Evolutionary conservation across 2,113 vertebrate genomes (phyloP).

Genomic region (Scartelaos histophorus): DNA sequence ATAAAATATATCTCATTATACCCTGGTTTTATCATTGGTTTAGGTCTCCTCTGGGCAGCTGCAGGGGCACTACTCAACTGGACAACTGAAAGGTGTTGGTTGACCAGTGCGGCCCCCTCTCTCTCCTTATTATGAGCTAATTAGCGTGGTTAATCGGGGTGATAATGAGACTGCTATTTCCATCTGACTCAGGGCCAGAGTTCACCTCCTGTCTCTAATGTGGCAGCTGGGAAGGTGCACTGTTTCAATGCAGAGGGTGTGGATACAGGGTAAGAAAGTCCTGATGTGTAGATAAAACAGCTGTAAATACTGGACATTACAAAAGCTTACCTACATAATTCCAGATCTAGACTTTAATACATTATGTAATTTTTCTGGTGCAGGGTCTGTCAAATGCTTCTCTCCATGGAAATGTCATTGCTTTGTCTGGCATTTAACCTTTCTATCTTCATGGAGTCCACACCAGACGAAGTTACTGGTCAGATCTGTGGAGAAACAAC

Average conservation of each 20-base stretch:
- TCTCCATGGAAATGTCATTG: too few relatives aligned
- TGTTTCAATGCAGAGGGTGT: not conserved
- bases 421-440: too few relatives aligned
- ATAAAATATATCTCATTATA: not conserved
- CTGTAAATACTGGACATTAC: not conserved
- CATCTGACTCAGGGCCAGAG: constrained; percentile 64
- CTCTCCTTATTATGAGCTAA: constrained; percentile 66
- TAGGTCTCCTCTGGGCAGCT: constrained; percentile 14
- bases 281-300: not conserved
- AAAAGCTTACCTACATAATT: too few relatives aligned
- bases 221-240: not conserved
- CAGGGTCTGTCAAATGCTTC: too few relatives aligned
- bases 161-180: constrained; percentile 73
- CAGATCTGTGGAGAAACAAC: too few relatives aligned
- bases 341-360: too few relatives aligned
- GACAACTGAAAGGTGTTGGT: constrained; percentile 41
- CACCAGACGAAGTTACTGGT: too few relatives aligned
- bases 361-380: too few relatives aligned
- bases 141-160: constrained; percentile 75
- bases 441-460: too few relatives aligned
- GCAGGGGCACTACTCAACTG: constrained; percentile 34
- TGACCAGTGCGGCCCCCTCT: constrained; percentile 15
- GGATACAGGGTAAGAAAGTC: not conserved
- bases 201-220: constrained; percentile 37
- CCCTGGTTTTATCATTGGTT: not conserved